Evolutionary conservation across 2,888 invertebrate species (phyloP).

Genomic region (Ennomos fuscantarius): DNA sequence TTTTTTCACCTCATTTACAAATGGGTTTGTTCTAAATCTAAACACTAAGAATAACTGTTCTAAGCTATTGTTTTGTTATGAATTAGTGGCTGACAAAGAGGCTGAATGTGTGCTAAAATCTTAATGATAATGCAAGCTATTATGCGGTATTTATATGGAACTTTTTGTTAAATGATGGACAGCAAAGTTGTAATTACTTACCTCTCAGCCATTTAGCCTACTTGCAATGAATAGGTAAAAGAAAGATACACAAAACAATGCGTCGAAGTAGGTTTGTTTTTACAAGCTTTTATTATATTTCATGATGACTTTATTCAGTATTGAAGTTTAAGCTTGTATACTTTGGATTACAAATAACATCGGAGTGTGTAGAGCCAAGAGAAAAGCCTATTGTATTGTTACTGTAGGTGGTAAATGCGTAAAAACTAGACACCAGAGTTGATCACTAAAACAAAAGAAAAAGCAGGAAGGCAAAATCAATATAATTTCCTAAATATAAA

Average conservation of each 20-base stretch:
- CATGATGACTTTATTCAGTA: not conserved
- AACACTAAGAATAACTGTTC: conserved; percentile 26
- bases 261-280: conserved; percentile 13
- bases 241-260: conserved; percentile 1
- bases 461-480: too few species aligned
- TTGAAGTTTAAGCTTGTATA: not conserved
- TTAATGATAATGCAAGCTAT: conserved; percentile 22
- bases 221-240: conserved; percentile 15
- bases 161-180: conserved; percentile 2
- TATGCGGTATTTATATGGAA: conserved; percentile 11
- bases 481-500: too few species aligned
- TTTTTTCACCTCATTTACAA: conserved; percentile 24
- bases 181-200: conserved; percentile 2
- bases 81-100: conserved; percentile 23
- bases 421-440: too few species aligned
- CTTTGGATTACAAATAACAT: too few species aligned
- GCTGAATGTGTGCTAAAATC: conserved; percentile 26
- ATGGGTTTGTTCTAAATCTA: conserved; percentile 26
- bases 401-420: too few species aligned
- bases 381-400: too few species aligned
- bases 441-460: too few species aligned
- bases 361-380: too few species aligned
- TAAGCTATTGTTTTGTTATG: conserved; percentile 22
- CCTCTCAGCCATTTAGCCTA: conserved; percentile 13
- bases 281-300: too few species aligned